phyloP scores from a whole-genome alignment of 2,797 vertebrate genomes.

The Cygnus olor region DNA sequence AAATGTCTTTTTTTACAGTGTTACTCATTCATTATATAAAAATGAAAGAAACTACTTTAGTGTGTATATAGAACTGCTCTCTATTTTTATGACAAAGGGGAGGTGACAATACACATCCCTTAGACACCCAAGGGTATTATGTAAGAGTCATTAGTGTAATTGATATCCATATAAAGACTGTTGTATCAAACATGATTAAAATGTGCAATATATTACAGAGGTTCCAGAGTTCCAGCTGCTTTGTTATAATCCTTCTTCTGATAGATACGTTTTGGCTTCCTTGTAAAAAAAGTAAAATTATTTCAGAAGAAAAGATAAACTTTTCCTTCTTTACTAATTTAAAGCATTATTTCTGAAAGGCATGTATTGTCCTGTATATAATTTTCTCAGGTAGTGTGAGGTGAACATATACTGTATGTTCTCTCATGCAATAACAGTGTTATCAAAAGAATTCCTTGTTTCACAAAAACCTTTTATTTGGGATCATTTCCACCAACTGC shows the following conservation, averaged over 20 bases:
- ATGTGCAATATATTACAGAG: conserved; percentile 75
- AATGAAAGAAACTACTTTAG: conserved; percentile 77
- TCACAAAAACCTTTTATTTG: conserved; percentile 21
- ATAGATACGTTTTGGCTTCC: conserved; percentile 55
- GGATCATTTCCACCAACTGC: not conserved
- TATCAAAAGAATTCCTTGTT: conserved; percentile 23
- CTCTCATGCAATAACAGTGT: not conserved
- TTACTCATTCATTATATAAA: conserved; percentile 81
- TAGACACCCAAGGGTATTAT: conserved; percentile 78
- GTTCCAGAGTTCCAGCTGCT: conserved; percentile 75
- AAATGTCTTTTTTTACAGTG: conserved; percentile 82
- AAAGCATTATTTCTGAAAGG: conserved; percentile 29
- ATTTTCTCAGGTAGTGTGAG: not conserved
- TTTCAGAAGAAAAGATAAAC: conserved; percentile 54
- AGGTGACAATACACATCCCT: conserved; percentile 78
- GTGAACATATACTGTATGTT: not conserved
- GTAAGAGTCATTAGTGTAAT: conserved; percentile 84
- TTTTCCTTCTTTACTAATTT: conserved; percentile 46
- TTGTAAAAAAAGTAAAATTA: conserved; percentile 70
- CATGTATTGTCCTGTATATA: not conserved
- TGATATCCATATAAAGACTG: conserved; percentile 81
- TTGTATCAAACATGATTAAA: conserved; percentile 83
- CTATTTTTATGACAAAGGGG: conserved; percentile 81
- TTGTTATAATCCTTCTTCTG: conserved; percentile 71
- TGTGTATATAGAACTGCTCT: conserved; percentile 73